Evolutionary conservation across 1,140 invertebrate species (phyloP), one percentile per base, ranked within the genome.

Genomic region (Drosophila ogumai): DNA sequence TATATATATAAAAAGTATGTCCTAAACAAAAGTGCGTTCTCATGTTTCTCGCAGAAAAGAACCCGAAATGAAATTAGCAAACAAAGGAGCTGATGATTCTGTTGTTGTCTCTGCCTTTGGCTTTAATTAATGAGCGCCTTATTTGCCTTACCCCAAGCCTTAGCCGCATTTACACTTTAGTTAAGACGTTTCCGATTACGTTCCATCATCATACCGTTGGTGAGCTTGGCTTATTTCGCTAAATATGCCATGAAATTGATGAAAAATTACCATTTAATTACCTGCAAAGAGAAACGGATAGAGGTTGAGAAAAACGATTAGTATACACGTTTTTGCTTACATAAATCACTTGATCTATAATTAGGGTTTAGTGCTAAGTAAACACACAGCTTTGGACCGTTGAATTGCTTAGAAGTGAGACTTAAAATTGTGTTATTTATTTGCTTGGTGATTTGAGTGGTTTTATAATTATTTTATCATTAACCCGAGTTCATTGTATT

Each of bases 21-120:
- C 67, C 75, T 73, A 82, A 49, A 81, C 66, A 67, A 84, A 88
- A 81, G 57, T 81, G 84, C 85, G 65, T 60, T 88, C 65, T 87
- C 76, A 78, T 84, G 76, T 87, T 88, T 88, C 84, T 82, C 54
- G 40, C n/a, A 34, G 47, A 73, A 63, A 57, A 76, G 52, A 65
- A 78, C 47, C 38, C 25, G 8, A 25, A 49, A 41, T 12, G 43
- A 54, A 65, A 85, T 82, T 56, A 50, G 64, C 76, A 84, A 84
- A 82, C 81, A 82, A 82, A 76, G 56, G 57, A 73, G 55, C 56
- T 57, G 44, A 47, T 38, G 52, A 38, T 66, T 68, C 34, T 56
- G 12, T 47, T 60, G 58, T 71, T 75, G 61, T 68, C 65, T 52
- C 47, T 28, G 58, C 22, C 40, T 57, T 73, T 50, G 55, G 54